Evolutionary conservation across 2,113 vertebrate species (phyloP).

Genomic region (Tragelaphus scriptus): DNA sequence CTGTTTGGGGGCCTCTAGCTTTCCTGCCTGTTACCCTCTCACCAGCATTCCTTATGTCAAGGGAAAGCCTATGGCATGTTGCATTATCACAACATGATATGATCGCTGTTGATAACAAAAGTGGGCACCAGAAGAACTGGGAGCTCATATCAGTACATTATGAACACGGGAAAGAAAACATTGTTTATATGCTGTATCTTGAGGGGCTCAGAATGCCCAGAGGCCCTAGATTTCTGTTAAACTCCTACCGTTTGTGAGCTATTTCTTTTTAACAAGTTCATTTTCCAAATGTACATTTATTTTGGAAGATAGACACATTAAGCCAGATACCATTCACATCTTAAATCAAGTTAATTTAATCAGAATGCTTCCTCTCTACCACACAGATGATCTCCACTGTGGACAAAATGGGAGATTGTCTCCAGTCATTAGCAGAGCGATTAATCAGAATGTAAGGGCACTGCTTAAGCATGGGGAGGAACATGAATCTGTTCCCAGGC

Average conservation of each 20-base stretch:
- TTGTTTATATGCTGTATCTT: not conserved
- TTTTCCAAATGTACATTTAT: not conserved
- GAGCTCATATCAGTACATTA: not conserved
- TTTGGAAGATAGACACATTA: conserved; percentile 6
- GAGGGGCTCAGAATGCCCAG: not conserved
- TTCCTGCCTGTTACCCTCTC: not conserved
- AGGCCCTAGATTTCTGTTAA: not conserved
- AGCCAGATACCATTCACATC: too few relatives aligned
- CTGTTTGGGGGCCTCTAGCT: not conserved
- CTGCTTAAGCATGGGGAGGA: too few relatives aligned
- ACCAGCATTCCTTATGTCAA: not conserved
- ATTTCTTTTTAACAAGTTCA: not conserved
- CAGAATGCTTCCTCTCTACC: too few relatives aligned
- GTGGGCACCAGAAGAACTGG: not conserved
- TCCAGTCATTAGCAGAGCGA: too few relatives aligned
- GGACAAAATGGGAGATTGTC: too few relatives aligned
- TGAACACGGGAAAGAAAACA: not conserved
- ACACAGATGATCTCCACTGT: too few relatives aligned
- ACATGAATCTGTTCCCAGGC: too few relatives aligned
- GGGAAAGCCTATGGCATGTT: not conserved
- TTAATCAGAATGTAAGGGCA: too few relatives aligned
- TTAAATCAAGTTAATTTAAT: too few relatives aligned
- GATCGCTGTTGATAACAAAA: not conserved
- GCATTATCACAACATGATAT: not conserved
- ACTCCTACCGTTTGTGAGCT: not conserved